Evolutionary conservation across 2,888 invertebrate species (phyloP).

Genomic region (Xylophagus ater): DNA sequence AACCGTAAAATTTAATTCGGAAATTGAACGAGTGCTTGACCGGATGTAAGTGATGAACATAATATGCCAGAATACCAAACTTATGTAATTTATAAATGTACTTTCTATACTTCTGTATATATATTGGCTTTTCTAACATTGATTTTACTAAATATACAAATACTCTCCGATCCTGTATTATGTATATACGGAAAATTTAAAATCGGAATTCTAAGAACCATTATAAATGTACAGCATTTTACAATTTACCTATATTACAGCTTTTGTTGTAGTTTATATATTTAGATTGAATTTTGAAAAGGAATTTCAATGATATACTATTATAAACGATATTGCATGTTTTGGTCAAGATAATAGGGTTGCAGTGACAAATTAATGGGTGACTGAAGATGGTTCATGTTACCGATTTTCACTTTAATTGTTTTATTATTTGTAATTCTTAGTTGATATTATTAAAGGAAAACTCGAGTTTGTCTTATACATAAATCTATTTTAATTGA

Average conservation of each 20-base stretch:
- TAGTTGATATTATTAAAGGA: too few relatives aligned
- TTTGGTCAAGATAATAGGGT: conserved; percentile 4
- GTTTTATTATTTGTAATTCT: too few relatives aligned
- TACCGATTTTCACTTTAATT: too few relatives aligned
- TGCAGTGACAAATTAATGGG: conserved; percentile 12
- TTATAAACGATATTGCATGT: background rate
- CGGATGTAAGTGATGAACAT: conserved; percentile 12
- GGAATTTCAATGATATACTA: background rate
- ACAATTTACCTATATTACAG: too few relatives aligned
- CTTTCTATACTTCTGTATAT: background rate
- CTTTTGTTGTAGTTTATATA: too few relatives aligned
- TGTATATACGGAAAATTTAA: background rate
- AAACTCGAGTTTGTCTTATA: too few relatives aligned
- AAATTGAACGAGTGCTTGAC: conserved; percentile 11
- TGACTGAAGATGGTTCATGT: conserved; percentile 2
- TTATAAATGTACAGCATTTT: too few relatives aligned
- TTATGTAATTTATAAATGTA: background rate
- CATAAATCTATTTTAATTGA: too few relatives aligned
- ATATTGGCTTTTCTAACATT: background rate
- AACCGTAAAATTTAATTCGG: conserved; percentile 12
- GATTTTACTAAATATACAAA: background rate
- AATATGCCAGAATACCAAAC: conserved; percentile 1
- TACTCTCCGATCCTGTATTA: background rate
- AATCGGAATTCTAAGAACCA: too few relatives aligned
- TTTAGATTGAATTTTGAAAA: background rate